phyloP scores from a whole-genome alignment of 2,888 invertebrate species.

The Rosalia funebris region DNA sequence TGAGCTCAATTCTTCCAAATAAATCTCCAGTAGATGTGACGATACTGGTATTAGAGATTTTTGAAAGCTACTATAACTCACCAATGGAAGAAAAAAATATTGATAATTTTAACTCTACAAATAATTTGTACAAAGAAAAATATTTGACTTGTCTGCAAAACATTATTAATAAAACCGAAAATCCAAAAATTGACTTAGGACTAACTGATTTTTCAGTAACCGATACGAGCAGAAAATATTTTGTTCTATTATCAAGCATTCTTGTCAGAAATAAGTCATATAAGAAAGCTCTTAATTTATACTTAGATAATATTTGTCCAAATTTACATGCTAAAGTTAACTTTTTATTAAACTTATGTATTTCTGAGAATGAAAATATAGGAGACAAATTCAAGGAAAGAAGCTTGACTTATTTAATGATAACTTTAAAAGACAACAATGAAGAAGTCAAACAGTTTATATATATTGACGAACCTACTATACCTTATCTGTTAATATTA shows the following conservation, averaged over 20 bases:
- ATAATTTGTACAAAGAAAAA: slow-evolving; percentile 68
- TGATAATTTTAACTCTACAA: slow-evolving; percentile 56
- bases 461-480: slow-evolving; percentile 17
- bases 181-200: slow-evolving; percentile 61
- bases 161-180: slow-evolving; percentile 65
- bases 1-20: slow-evolving; percentile 64
- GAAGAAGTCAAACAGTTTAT: slow-evolving; percentile 24
- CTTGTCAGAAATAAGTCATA: slow-evolving; percentile 64
- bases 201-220: slow-evolving; percentile 64
- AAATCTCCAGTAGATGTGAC: slow-evolving; percentile 60
- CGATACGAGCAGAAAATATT: slow-evolving; percentile 61
- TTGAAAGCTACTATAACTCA: slow-evolving; percentile 63
- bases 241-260: slow-evolving; percentile 54
- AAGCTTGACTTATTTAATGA: slow-evolving; percentile 33
- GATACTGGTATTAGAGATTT: slow-evolving; percentile 62
- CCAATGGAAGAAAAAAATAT: slow-evolving; percentile 47
- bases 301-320: slow-evolving; percentile 60
- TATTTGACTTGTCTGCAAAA: slow-evolving; percentile 68
- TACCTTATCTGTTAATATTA: slow-evolving; percentile 30
- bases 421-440: slow-evolving; percentile 18
- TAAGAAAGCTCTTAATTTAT: slow-evolving; percentile 53
- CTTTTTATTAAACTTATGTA: slow-evolving; percentile 44
- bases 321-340: slow-evolving; percentile 37
- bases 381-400: slow-evolving; percentile 31
- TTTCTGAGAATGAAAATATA: slow-evolving; percentile 32